These are phyloP conservation scores for Phylloscopus collybita DNA, from an alignment of 2,797 vertebrate genomes.

Conservation along the genomic window DNA sequence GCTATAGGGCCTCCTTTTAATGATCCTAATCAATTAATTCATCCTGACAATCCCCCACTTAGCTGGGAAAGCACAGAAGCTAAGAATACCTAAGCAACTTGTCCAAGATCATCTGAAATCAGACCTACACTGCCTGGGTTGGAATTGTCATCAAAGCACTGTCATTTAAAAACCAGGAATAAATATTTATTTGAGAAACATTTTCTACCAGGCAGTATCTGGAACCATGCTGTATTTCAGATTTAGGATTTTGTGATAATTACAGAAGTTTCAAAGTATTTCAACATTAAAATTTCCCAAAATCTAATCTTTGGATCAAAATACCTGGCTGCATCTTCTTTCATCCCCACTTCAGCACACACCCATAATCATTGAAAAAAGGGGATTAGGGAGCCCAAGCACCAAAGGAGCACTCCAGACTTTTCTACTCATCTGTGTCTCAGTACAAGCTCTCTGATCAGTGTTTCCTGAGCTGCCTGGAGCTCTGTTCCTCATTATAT, in stretches of 20 bases:
- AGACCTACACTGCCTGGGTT: background rate
- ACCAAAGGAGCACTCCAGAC: background rate
- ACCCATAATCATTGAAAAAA: background rate
- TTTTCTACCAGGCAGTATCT: background rate
- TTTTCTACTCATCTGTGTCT: background rate
- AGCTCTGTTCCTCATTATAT: background rate
- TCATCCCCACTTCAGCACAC: background rate
- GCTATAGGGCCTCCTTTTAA: background rate
- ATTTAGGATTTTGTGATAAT: background rate
- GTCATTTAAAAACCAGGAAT: background rate
- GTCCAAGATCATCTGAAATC: background rate
- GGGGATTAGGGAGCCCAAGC: background rate
- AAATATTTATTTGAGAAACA: background rate
- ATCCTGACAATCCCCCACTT: background rate
- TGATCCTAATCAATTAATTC: background rate
- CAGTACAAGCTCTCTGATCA: background rate
- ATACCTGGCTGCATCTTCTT: background rate
- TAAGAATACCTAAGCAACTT: background rate
- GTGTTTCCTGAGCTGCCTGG: background rate
- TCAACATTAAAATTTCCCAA: background rate
- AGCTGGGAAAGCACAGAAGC: background rate
- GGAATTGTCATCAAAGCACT: background rate
- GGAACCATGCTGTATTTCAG: background rate
- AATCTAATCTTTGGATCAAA: background rate
- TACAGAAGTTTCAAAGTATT: background rate